These are phyloP conservation scores for Troides oblongomaculatus DNA, from an alignment of 2,888 invertebrate genomes.

Conservation along the genomic window DNA sequence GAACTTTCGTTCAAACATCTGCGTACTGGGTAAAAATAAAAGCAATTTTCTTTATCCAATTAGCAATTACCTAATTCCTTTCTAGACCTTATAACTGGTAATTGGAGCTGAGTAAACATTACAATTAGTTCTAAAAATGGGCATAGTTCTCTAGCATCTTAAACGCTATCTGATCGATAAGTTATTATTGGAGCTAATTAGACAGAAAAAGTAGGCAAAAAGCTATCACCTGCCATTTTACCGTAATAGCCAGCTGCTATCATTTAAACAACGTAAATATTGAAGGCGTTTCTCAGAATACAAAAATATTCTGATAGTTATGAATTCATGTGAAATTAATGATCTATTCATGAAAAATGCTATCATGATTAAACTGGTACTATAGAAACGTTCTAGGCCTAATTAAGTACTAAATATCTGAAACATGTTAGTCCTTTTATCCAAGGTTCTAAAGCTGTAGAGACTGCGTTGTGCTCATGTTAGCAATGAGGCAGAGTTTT, in stretches of 20 bases:
- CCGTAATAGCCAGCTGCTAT: conserved; percentile 6
- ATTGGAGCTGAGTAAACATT: conserved; percentile 4
- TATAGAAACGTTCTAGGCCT: too few relatives aligned
- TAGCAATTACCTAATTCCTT: too few relatives aligned
- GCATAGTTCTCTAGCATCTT: conserved; percentile 18
- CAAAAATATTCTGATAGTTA: conserved; percentile 1
- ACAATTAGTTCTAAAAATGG: conserved; percentile 18
- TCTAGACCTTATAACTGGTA: neutral
- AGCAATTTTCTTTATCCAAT: neutral
- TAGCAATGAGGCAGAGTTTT: too few relatives aligned
- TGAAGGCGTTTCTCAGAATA: conserved; percentile 11
- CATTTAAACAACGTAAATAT: conserved; percentile 19
- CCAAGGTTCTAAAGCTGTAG: too few relatives aligned
- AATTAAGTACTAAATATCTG: too few relatives aligned
- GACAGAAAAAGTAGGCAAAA: conserved; percentile 24
- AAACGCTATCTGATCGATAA: conserved; percentile 17
- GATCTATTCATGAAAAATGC: conserved; percentile 1
- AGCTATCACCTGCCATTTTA: conserved; percentile 25
- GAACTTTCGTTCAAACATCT: too few relatives aligned
- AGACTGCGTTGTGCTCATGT: too few relatives aligned
- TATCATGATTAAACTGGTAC: too few relatives aligned
- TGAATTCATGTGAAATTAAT: neutral
- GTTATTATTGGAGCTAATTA: conserved; percentile 34
- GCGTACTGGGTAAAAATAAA: neutral
- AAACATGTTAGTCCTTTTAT: too few relatives aligned